Percentiles rank a stretch among this genome's conserved stretches.
phyloP scores from a whole-genome alignment of 2,888 invertebrate genomes.

The Netelia melanura region DNA sequence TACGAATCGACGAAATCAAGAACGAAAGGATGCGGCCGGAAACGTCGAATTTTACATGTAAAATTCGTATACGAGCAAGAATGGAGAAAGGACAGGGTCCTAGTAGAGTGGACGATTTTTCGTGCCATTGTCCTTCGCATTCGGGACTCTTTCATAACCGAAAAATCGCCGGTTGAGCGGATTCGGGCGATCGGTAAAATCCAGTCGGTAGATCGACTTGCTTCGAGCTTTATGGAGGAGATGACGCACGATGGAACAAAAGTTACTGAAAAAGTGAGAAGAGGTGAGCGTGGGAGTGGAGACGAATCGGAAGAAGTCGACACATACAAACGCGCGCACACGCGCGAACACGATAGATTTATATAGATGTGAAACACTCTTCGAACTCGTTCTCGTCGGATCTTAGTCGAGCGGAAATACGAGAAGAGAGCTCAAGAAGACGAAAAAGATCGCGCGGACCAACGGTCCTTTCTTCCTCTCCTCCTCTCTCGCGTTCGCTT shows the following conservation, averaged over 20 bases:
- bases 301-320: constrained; percentile 26
- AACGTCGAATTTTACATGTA: constrained; percentile 59
- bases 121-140: constrained; percentile 13
- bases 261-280: constrained; percentile 37
- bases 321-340: constrained; percentile 17
- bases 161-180: not conserved
- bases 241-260: constrained; percentile 44
- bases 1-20: constrained; percentile 34
- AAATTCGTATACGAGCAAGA: constrained; percentile 57
- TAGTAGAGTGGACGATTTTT: constrained; percentile 5
- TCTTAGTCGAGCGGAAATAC: constrained; percentile 63
- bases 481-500: constrained; percentile 41
- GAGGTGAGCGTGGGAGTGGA: constrained; percentile 27
- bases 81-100: constrained; percentile 8
- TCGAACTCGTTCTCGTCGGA: constrained; percentile 57
- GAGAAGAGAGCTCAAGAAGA: constrained; percentile 57
- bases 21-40: constrained; percentile 30
- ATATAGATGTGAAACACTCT: constrained; percentile 14
- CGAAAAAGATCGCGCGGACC: constrained; percentile 54
- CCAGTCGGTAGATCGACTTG: not conserved
- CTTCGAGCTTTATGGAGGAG: not conserved
- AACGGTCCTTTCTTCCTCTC: constrained; percentile 2
- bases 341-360: not conserved
- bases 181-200: not conserved
- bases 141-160: constrained; percentile 29